Conservation (phyloP, 2,888 invertebrate species). For the Catocala fraxini region DNA sequence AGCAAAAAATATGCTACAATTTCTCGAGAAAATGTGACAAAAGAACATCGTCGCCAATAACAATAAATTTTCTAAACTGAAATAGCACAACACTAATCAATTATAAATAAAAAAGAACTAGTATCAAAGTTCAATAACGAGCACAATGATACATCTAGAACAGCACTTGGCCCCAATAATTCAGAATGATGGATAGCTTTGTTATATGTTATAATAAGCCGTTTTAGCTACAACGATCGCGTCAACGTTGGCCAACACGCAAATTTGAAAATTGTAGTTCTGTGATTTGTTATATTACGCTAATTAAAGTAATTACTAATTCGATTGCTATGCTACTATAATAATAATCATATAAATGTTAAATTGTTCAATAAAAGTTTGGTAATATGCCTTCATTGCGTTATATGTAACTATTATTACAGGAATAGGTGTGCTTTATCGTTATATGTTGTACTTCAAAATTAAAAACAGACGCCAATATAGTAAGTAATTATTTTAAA, state of each 20-base stretch:
- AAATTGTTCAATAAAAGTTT: too few relatives aligned
- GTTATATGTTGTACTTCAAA: too few relatives aligned
- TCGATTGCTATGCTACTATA: too few relatives aligned
- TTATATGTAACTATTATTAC: too few relatives aligned
- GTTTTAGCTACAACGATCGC: slow-evolving; percentile 31
- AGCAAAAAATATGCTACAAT: neutral
- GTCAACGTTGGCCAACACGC: slow-evolving; percentile 44
- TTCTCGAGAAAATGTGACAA: neutral
- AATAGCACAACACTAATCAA: slow-evolving; percentile 11
- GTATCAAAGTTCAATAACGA: slow-evolving; percentile 18
- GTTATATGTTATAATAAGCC: slow-evolving; percentile 30
- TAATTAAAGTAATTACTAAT: too few relatives aligned
- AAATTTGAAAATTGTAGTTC: slow-evolving; percentile 44
- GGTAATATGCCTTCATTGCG: too few relatives aligned
- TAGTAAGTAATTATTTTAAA: too few relatives aligned
- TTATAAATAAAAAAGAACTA: slow-evolving; percentile 16
- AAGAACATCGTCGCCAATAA: neutral
- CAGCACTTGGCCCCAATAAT: slow-evolving; percentile 32
- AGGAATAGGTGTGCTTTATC: too few relatives aligned
- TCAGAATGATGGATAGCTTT: slow-evolving; percentile 23
- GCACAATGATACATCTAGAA: slow-evolving; percentile 14
- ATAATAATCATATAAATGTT: too few relatives aligned
- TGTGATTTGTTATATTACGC: too few relatives aligned
- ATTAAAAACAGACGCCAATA: too few relatives aligned
- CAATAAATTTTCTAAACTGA: slow-evolving; percentile 12